phyloP scores from a whole-genome alignment of 2,888 invertebrate genomes.

The Harmothoe impar region DNA sequence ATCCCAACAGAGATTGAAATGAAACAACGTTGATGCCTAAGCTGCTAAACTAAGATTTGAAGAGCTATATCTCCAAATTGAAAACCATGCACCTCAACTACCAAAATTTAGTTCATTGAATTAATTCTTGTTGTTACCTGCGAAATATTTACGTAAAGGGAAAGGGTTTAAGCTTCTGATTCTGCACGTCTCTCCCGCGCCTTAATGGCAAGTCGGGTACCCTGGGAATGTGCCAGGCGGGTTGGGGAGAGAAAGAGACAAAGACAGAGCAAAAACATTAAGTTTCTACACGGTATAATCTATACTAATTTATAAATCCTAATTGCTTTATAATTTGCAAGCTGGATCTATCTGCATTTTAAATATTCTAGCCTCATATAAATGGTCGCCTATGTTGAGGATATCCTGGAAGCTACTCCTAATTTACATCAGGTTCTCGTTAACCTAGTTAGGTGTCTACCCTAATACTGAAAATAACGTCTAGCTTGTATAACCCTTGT shows the following conservation, averaged over 20 bases:
- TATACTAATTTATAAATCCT: no score
- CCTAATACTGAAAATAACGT: no score
- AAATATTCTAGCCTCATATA: no score
- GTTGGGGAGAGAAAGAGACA: neutral
- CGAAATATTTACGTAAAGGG: slow-evolving; percentile 52
- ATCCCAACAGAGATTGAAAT: no score
- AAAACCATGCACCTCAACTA: neutral
- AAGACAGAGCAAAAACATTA: neutral
- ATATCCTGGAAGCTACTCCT: no score
- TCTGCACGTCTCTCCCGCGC: slow-evolving; percentile 51
- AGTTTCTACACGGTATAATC: neutral
- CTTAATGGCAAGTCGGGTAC: slow-evolving; percentile 27
- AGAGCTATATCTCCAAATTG: neutral
- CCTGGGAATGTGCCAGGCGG: neutral
- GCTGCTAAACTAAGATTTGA: no score
- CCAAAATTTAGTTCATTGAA: neutral
- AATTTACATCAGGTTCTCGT: no score
- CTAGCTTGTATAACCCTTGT: no score
- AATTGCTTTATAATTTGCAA: no score
- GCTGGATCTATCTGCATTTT: no score
- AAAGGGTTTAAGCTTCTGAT: slow-evolving; percentile 43
- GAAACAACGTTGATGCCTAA: neutral
- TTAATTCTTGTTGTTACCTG: slow-evolving; percentile 17
- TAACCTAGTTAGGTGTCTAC: no score
- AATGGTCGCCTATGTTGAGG: no score